These are phyloP conservation scores for Ascidia mentula DNA, from an alignment of 23 tunicate species.

Conservation along the genomic window DNA sequence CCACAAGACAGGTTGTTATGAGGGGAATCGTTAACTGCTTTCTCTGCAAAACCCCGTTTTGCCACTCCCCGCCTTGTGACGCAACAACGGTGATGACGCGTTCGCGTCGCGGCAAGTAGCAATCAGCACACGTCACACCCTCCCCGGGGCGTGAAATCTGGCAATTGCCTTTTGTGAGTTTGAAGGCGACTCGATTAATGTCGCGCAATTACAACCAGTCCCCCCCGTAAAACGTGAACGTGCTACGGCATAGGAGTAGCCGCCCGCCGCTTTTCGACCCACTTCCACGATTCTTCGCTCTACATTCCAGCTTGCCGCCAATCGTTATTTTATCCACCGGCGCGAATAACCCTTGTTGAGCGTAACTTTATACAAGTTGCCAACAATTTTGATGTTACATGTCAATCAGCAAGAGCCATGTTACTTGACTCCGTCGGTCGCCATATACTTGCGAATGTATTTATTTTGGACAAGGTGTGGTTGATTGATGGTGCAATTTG, in stretches of 20 bases:
- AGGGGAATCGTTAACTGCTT: background rate
- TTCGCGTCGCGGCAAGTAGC: constrained; percentile 5
- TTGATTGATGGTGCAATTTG: no score
- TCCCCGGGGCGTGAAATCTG: constrained; percentile 15
- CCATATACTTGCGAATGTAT: no score
- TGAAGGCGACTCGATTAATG: constrained; percentile 6
- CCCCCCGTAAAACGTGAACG: background rate
- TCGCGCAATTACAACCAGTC: background rate
- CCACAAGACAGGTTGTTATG: no score
- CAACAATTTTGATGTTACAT: no score
- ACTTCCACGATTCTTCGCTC: constrained; percentile 3
- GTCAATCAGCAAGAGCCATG: no score
- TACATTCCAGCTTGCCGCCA: background rate
- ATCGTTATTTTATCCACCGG: no score
- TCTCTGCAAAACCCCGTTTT: no score
- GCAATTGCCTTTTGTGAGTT: constrained; percentile 5
- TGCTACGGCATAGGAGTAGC: background rate
- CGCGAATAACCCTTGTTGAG: no score
- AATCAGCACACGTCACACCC: constrained; percentile 14
- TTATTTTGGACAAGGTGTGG: no score
- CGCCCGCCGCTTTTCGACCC: background rate
- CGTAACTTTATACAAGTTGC: no score
- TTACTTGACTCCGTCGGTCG: no score
- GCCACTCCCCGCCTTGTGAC: background rate
- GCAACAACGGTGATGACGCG: background rate